Base-by-base conservation (phyloP, 2,888 invertebrate genomes). In the Allacma fusca region DNA sequence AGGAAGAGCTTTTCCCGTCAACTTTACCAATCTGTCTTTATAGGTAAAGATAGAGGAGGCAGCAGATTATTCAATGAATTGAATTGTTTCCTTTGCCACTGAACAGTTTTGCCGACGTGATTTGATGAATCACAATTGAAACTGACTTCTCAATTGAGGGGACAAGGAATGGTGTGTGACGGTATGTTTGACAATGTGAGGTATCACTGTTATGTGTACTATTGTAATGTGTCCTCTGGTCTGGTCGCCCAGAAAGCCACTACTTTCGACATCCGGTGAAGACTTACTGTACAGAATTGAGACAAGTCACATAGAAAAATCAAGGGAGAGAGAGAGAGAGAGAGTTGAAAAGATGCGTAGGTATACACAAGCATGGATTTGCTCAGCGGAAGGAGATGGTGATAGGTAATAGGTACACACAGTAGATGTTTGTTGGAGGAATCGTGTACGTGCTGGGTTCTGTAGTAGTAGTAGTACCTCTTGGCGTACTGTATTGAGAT, bases 401-500 rank as follows among this genome's bases (percentile, higher is more conserved):
- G 50, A 50, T 50, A 50, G 50, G 50, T 50, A 50, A 50, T 50
- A 50, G 50, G 50, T 19, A 50, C 50, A 16, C 19, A 12, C 9
- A 50, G 50, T 50, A 50, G 50, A 50, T 50, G 16, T 13, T 50
- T 50, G 50, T 50, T 50, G 50, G 50, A 19, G 50, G 50, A 50
- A 50, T 50, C 19, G 50, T 50, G 50, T 50, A 50, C 50, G 50
- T 50, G 50, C 50, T 50, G 50, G 50, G 23, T n/a, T 62, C 62
- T 62, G 62, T 62, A 23, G 23, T 26, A 24, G 62, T 62, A 23
- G 23, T 26, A 24, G 7, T 57, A n/a, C n/a, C 62, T 62, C 62
- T 62, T 62, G 62, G 29, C 67, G 67, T 78, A 29, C 73, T 78
- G 78, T 78, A 80, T 80, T 80, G 80, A 80, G 80, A 80, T 80